Evolutionary conservation across 2,113 vertebrate species (phyloP), one percentile per base, ranked within the genome.

Genomic region (Nibea coibor): DNA sequence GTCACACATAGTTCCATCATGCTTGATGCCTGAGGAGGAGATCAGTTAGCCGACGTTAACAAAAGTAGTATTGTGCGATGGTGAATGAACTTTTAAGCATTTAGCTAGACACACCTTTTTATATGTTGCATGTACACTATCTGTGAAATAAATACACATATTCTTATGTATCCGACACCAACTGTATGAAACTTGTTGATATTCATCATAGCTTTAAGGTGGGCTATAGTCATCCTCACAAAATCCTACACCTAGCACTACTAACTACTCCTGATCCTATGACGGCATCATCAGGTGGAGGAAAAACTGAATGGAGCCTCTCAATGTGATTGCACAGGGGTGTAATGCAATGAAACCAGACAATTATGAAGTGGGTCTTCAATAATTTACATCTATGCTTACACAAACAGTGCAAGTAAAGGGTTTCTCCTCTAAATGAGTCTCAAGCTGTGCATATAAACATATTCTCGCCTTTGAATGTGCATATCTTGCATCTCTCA

Each of bases 1-100:
- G 91, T 99, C 98, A 87, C 98, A 99, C 98, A 99, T 99, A 81
- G 98, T 99, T 81, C 98, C 98, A 82, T 99, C 98, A 19, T 99
- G 98, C 85, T 99, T 99, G 91, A 99, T 99, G 84, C 98, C 98
- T 99, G 83, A 10, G 22, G 26, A 15, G 53, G 4, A 31, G 20
- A 39, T 39, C 10, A 50, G 39, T 67, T 31, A 64, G 17, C 62
- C 22, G 14, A 57, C 45, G 42, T 76, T 31, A 58, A 50, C 15
- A 6, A 39, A 26, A 26, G 20, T 16, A 56, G 1, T 14, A 24
- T 54, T 19, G 11, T 28, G 12, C 35, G 17, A 43, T n/a, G 19
- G 24, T 20, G 7, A 4, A 75, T 50, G 10, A 59, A 69, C 20
- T n/a, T 45, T 7, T 28, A 5, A 14, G 58, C 14, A 22, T 19